Evolutionary conservation across 2,888 invertebrate species (phyloP).

Genomic region (Herminia tarsipennalis): DNA sequence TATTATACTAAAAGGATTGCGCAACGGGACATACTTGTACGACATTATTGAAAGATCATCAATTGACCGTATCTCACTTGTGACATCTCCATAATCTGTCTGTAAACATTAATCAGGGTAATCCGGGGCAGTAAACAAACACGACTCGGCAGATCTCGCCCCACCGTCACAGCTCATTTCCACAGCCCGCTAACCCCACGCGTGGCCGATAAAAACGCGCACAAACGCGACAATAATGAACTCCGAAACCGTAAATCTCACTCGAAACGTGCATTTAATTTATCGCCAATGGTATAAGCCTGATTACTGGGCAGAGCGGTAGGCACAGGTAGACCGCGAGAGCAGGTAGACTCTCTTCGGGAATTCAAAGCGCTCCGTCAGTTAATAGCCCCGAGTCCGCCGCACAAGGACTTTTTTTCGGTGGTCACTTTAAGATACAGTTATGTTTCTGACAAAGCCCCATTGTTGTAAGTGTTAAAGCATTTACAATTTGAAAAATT

Average conservation of each 20-base stretch:
- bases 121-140: slow-evolving; percentile 26
- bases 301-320: slow-evolving; percentile 73
- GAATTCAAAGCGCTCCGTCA: slow-evolving; percentile 53
- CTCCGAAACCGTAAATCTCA: slow-evolving; percentile 65
- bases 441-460: slow-evolving; percentile 57
- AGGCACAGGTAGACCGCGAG: slow-evolving; percentile 66
- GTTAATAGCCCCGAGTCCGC: slow-evolving; percentile 42
- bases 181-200: slow-evolving; percentile 27
- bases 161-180: slow-evolving; percentile 18
- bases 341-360: slow-evolving; percentile 73
- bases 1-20: no score
- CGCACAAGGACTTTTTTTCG: slow-evolving; percentile 60
- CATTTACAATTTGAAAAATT: slow-evolving; percentile 52
- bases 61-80: no score
- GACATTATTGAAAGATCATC: no score
- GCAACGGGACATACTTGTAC: no score
- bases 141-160: slow-evolving; percentile 9
- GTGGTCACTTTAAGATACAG: slow-evolving; percentile 74
- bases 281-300: slow-evolving; percentile 69
- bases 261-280: slow-evolving; percentile 66
- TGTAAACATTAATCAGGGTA: slow-evolving; percentile 32
- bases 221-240: slow-evolving; percentile 73
- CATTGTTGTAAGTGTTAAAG: slow-evolving; percentile 69
- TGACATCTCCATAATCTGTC: no score
- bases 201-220: slow-evolving; percentile 49